Percentiles rank a stretch among this genome's conserved stretches.
These are phyloP conservation scores for Zosterops pallidus DNA, from an alignment of 2,113 vertebrate species.

Conservation along the genomic window DNA sequence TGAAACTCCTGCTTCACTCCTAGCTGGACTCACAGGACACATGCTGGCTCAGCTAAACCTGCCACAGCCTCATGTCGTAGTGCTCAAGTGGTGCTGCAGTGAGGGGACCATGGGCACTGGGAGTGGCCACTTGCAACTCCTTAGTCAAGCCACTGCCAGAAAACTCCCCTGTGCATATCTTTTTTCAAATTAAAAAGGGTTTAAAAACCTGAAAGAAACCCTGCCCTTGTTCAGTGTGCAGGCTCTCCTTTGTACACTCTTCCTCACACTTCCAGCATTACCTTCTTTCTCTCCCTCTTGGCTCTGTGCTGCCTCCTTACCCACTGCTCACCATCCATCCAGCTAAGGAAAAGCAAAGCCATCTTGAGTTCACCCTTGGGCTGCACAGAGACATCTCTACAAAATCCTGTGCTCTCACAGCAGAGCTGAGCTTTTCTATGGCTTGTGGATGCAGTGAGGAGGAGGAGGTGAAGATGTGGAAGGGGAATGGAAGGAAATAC, in stretches of 20 bases:
- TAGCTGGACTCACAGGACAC: neutral
- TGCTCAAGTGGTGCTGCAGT: fast-evolving
- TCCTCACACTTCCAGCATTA: neutral
- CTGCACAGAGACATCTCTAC: fast-evolving
- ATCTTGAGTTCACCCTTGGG: neutral
- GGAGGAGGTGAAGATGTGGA: neutral
- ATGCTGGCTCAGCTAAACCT: neutral
- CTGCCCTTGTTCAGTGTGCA: neutral
- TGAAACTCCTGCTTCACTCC: neutral
- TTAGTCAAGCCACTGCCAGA: neutral
- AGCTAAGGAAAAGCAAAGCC: neutral
- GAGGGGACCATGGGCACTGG: fast-evolving
- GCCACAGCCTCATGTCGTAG: neutral
- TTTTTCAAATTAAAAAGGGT: neutral
- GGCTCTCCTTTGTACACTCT: neutral
- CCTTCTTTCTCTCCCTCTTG: neutral
- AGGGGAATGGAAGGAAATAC: neutral
- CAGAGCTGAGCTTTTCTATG: neutral
- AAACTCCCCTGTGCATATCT: neutral
- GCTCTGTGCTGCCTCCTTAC: neutral
- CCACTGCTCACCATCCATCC: neutral
- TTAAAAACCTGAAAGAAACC: neutral
- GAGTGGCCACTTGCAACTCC: neutral
- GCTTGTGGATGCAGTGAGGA: neutral
- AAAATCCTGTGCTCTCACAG: neutral